phyloP scores from a whole-genome alignment of 2,797 vertebrate species.

The Sebastes iracundus region DNA sequence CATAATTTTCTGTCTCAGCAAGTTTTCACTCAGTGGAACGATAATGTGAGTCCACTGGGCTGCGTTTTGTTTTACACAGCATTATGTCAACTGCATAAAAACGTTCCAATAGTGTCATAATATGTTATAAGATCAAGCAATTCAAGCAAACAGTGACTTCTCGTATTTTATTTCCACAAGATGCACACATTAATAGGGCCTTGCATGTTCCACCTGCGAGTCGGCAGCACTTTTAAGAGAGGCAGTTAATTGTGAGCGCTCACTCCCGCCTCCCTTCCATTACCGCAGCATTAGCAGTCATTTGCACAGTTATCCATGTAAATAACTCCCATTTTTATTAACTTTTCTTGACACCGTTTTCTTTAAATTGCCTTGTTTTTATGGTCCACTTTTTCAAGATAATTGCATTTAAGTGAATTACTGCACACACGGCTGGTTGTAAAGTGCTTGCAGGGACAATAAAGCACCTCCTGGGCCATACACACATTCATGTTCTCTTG shows the following conservation, averaged over 20 bases:
- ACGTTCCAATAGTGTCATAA: conserved; percentile 19
- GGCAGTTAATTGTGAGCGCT: conserved; percentile 58
- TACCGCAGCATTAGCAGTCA: conserved; percentile 67
- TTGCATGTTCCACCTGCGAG: conserved; percentile 66
- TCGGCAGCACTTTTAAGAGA: conserved; percentile 63
- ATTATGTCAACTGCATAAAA: conserved; percentile 30
- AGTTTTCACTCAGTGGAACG: neutral
- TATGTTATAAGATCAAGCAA: conserved; percentile 28
- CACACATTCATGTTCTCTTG: conserved; percentile 62
- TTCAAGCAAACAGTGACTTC: conserved; percentile 32
- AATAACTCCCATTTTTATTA: conserved; percentile 80
- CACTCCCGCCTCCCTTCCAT: conserved; percentile 61
- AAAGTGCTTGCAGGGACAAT: conserved; percentile 75
- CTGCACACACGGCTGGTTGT: conserved; percentile 66
- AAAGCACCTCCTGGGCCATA: conserved; percentile 68
- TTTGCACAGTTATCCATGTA: conserved; percentile 75
- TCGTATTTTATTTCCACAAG: conserved; percentile 51
- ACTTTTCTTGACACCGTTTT: conserved; percentile 74
- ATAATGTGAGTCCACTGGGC: neutral
- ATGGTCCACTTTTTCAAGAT: conserved; percentile 74
- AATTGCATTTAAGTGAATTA: conserved; percentile 78
- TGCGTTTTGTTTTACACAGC: conserved; percentile 17
- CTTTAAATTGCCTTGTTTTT: conserved; percentile 73
- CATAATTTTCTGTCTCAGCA: neutral
- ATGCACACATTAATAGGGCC: conserved; percentile 28